Evolutionary conservation across 2,113 vertebrate genomes (phyloP).

Genomic region (Lepus europaeus): DNA sequence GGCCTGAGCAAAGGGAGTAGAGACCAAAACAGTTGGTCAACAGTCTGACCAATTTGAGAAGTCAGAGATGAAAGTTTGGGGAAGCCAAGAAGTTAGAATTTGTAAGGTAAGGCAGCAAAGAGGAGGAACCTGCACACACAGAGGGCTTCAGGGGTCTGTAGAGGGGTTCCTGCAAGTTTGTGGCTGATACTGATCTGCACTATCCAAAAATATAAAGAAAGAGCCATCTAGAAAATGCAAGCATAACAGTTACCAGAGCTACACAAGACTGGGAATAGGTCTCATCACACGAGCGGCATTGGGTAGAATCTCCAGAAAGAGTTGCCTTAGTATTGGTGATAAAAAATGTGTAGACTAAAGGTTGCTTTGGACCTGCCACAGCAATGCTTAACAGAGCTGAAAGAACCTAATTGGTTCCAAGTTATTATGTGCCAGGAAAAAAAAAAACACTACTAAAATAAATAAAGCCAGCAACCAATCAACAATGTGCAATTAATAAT

Average conservation of each 20-base stretch:
- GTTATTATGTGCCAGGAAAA: not conserved
- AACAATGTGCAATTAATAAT: not conserved
- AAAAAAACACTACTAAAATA: not conserved
- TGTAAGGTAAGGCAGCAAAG: not conserved
- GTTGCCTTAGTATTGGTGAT: not conserved
- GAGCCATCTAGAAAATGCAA: not conserved
- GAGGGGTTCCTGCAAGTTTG: not conserved
- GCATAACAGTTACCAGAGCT: not conserved
- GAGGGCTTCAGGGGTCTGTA: not conserved
- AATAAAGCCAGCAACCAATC: not conserved
- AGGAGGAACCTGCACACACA: not conserved
- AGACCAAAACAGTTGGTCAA: not conserved
- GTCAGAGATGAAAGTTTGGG: not conserved
- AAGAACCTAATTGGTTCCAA: not conserved
- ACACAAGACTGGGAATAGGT: not conserved
- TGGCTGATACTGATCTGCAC: not conserved
- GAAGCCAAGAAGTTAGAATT: not conserved
- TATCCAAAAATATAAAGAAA: not conserved
- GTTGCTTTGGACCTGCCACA: not conserved
- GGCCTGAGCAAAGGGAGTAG: not conserved
- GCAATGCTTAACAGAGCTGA: not conserved
- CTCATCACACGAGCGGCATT: not conserved
- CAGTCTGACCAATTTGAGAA: not conserved
- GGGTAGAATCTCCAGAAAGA: not conserved
- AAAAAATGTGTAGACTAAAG: not conserved